These are phyloP conservation scores for Dryas iulia DNA, from an alignment of 1,140 invertebrate species.

Conservation along the genomic window DNA sequence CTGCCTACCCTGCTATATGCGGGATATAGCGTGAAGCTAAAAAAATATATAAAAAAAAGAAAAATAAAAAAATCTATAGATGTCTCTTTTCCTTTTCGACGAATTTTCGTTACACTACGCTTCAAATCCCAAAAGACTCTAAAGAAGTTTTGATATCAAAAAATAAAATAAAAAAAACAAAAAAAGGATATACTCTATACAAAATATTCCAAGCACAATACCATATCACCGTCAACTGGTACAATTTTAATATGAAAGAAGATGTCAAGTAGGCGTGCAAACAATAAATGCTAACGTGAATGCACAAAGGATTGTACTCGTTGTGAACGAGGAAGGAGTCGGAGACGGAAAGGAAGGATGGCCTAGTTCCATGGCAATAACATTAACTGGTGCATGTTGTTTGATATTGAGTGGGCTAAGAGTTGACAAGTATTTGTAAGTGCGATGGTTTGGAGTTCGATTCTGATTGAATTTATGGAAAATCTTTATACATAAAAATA, in stretches of 20 bases:
- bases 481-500: no score
- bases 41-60: no score
- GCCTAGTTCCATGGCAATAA: neutral
- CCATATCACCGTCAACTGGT: neutral
- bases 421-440: no score
- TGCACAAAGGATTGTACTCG: neutral
- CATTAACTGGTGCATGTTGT: neutral
- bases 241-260: conserved; percentile 4
- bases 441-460: no score
- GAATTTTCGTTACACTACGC: no score
- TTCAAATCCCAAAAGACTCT: no score
- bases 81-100: no score
- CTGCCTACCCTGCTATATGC: no score
- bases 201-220: neutral
- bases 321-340: neutral
- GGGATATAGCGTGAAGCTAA: no score
- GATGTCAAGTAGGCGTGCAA: conserved; percentile 2
- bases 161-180: neutral
- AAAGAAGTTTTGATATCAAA: no score
- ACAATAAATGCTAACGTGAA: conserved; percentile 4
- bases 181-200: neutral
- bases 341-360: neutral
- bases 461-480: no score
- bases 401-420: neutral
- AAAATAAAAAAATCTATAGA: no score